These are phyloP conservation scores for Hypercompe scribonia DNA, from an alignment of 2,888 invertebrate species.

Conservation along the genomic window DNA sequence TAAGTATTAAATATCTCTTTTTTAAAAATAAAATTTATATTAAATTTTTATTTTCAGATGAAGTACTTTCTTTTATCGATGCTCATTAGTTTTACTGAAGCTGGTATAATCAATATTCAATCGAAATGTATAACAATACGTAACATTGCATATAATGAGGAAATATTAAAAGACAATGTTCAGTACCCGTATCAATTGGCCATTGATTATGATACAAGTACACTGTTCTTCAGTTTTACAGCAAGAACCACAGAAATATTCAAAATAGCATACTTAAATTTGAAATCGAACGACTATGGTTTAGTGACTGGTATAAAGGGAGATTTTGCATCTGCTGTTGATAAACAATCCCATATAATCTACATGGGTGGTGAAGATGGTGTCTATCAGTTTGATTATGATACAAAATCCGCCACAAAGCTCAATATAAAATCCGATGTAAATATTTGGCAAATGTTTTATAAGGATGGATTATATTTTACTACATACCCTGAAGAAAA, in stretches of 20 bases:
- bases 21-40: not conserved
- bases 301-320: conserved; percentile 60
- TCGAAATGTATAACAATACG: conserved; percentile 26
- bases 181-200: conserved; percentile 70
- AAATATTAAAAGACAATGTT: conserved; percentile 55
- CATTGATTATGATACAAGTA: conserved; percentile 71
- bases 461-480: conserved; percentile 67
- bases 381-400: conserved; percentile 65
- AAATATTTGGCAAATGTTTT: conserved; percentile 77
- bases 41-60: conserved; percentile 54
- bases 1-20: not conserved
- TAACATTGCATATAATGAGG: conserved; percentile 42
- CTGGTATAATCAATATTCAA: conserved; percentile 23
- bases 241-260: conserved; percentile 48
- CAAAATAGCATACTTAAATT: conserved; percentile 62
- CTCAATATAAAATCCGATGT: conserved; percentile 45
- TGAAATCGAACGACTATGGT: conserved; percentile 62
- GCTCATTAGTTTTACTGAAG: conserved; percentile 37
- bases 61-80: conserved; percentile 35
- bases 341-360: conserved; percentile 57
- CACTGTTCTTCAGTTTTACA: conserved; percentile 70
- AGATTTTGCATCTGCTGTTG: conserved; percentile 71
- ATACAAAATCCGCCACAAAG: conserved; percentile 56
- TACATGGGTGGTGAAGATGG: conserved; percentile 72
- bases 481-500: conserved; percentile 63